Base-by-base conservation (phyloP, 2,888 invertebrate species). In the Tachina grossa region DNA sequence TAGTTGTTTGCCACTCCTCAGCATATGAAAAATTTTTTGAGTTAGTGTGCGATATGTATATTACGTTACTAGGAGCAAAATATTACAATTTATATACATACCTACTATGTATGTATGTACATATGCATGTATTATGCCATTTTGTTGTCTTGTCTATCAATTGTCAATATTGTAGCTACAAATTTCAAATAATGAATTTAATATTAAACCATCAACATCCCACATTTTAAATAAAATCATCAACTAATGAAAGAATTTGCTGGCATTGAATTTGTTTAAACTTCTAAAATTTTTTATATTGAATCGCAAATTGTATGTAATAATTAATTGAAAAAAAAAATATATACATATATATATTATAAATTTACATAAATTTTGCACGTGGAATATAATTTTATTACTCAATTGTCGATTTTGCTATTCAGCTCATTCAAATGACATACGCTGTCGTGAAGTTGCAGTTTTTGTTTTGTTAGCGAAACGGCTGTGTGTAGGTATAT, bases 151-250 rank as follows among this genome's bases (percentile, higher is more conserved):
- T 68, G 63, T 71, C 71, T 66, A 80, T 80, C 74, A 74, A 59
- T 74, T 80, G 72, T 74, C 80, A 80, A 74, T 74, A 72, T 74
- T 66, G 16, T 72, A 57, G 31, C 55, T 39, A 57, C 8, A 66
- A 41, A 63, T 49, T 72, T 43, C 49, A 59, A 59, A 65, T 65
- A 72, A 65, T 57, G 41, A 55, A 63, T 79, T 79, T 63, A 39
- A 80, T 49, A 80, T 53, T 41, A 55, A 79, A 65, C 51, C 51
- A 59, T n/a, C 45, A 43, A 31, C 31, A 47, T 76, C 39, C 39
- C 16, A 43, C 22, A 13, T 51, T 41, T 63, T 53, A 22, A 72
- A 59, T 9, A 57, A 31, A 51, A 43, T 51, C 51, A 63, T 53
- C 22, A 63, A 1, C n/a, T 43, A 19, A 51, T 63, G 41, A 39